Base-by-base conservation (phyloP, 2,113 vertebrate genomes). In the Ophiodon elongatus region DNA sequence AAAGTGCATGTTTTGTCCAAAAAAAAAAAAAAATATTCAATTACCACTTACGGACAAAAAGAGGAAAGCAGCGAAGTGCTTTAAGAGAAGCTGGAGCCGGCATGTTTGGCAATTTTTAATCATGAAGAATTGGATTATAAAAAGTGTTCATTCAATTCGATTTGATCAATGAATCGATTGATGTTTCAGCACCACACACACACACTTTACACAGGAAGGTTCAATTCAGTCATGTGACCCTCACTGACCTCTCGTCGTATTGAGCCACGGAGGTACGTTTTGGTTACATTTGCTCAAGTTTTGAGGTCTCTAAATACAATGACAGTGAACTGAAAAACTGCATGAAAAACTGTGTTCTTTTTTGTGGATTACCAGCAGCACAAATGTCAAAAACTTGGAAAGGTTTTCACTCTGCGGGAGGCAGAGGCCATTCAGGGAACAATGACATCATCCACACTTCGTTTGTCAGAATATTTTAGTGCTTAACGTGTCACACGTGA, bases 391-490 rank as follows among this genome's bases (percentile, higher is more conserved):
- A 29, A 66, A 25, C 4, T 0, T 39, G 27, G 8, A 57, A 41
- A 25, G 4, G 14, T 47, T 31, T 56, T 2, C n/a, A n/a, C 56
- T 33, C 39, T 17, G 31, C 15, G 3, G 59, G 29, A 25, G 14
- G 29, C 31, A 52, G 41, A 75, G 21, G 14, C 52, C 23, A 23
- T 60, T 70, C 8, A 66, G 11, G 4, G 17, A 66, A 76, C 23
- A 5, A 41, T 8, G 29, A 64, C 13, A 15, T 64, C 23, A 27
- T n/a, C 52, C 52, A n/a, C 0, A 63, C 31, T 27, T 17, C 13
- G 29, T 37, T 68, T n/a, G 27, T 69, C 31, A 41, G 47, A 78
- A 68, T 27, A 37, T 50, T 85, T 88, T 85, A 79, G 33, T 81
- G 29, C 17, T 39, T 21, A 39, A 67, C 25, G 10, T 59, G 52